These are phyloP conservation scores for Nycteola revayana DNA, from an alignment of 2,888 invertebrate species.

Conservation along the genomic window DNA sequence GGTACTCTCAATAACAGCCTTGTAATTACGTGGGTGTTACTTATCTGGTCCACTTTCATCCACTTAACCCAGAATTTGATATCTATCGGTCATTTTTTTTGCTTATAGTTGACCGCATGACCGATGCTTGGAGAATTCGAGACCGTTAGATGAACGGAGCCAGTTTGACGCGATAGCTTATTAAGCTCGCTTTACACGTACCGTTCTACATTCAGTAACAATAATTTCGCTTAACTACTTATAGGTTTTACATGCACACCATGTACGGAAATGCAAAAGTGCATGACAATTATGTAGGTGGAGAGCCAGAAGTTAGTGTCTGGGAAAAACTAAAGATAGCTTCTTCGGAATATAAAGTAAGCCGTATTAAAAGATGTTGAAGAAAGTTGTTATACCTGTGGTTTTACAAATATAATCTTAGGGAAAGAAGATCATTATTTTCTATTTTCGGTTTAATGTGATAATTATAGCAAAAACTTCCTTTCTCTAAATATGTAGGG, in stretches of 20 bases:
- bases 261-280: slow-evolving; percentile 18
- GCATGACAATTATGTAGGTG: slow-evolving; percentile 18
- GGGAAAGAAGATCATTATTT: too few species aligned
- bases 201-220: slow-evolving; percentile 35
- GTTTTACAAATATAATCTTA: too few species aligned
- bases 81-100: slow-evolving; percentile 47
- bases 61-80: slow-evolving; percentile 15
- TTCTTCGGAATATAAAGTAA: too few species aligned
- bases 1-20: too few species aligned
- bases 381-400: too few species aligned
- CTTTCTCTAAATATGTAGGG: too few species aligned
- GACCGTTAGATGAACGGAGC: slow-evolving; percentile 63
- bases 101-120: slow-evolving; percentile 20
- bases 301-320: too few species aligned
- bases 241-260: slow-evolving; percentile 22
- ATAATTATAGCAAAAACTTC: too few species aligned
- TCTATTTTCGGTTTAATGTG: too few species aligned
- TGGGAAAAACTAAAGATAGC: too few species aligned
- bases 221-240: slow-evolving; percentile 9
- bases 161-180: slow-evolving; percentile 14
- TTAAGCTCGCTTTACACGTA: slow-evolving; percentile 36
- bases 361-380: too few species aligned
- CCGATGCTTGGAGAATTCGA: slow-evolving; percentile 32
- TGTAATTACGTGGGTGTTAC: too few species aligned
- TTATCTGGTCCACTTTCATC: slow-evolving; percentile 15